phyloP scores from a whole-genome alignment of 64 coral and sea anemone species.

The Actinia tenebrosa region DNA sequence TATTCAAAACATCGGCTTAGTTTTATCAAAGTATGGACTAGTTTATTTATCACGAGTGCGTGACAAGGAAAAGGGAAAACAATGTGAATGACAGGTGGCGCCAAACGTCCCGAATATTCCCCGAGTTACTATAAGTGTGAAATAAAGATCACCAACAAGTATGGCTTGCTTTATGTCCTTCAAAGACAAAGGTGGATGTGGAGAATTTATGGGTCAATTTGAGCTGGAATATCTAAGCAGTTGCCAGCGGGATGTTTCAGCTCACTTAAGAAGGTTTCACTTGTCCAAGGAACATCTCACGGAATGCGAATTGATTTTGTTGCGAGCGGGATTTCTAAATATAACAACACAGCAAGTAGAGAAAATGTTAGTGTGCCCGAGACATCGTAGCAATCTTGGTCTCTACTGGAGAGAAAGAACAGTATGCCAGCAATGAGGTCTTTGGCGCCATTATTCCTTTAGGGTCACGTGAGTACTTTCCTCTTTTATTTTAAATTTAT shows the following conservation, averaged over 20 bases:
- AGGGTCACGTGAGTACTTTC: constrained; percentile 19
- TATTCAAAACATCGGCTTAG: no score
- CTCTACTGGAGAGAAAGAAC: constrained; percentile 39
- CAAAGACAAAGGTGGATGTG: constrained; percentile 10
- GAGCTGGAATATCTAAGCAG: background rate
- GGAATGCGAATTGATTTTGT: background rate
- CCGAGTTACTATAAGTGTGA: background rate
- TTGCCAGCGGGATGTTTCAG: constrained; percentile 3
- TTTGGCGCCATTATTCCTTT: constrained; percentile 19
- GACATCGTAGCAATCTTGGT: constrained; percentile 34
- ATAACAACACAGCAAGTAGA: background rate
- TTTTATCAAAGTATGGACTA: background rate
- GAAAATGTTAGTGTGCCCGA: constrained; percentile 36
- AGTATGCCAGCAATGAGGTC: constrained; percentile 35
- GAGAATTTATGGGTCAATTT: constrained; percentile 12
- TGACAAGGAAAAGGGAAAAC: background rate
- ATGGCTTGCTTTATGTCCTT: constrained; percentile 19
- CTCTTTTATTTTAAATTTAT: background rate
- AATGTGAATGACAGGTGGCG: background rate
- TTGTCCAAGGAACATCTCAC: constrained; percentile 6
- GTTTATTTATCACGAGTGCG: background rate
- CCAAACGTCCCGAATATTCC: background rate
- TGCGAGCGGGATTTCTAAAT: background rate
- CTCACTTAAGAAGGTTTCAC: constrained; percentile 16
- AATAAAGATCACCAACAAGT: background rate